Conservation (phyloP, 1,140 invertebrate genomes). For the Lerema accius region DNA sequence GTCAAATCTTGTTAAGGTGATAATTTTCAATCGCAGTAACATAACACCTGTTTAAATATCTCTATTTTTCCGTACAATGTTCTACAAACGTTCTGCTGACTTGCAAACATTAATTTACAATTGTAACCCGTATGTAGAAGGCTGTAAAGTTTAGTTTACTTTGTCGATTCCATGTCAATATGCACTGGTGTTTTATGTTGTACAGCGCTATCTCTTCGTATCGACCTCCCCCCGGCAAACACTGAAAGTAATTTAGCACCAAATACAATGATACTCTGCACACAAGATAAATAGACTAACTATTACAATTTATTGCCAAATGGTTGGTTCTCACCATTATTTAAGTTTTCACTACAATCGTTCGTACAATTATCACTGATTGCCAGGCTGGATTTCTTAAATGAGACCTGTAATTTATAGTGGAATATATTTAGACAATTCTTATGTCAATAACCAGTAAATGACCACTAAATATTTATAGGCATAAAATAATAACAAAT, state of each 20-base stretch:
- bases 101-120: not conserved
- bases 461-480: too few species aligned
- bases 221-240: constrained; percentile 41
- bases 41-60: constrained; percentile 56
- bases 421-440: too few species aligned
- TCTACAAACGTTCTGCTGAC: not conserved
- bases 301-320: constrained; percentile 55
- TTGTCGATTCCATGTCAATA: not conserved
- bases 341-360: constrained; percentile 13
- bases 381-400: too few species aligned
- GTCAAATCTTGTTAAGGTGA: constrained; percentile 23
- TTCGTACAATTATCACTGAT: too few species aligned
- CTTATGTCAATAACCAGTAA: too few species aligned
- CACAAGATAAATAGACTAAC: constrained; percentile 43
- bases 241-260: constrained; percentile 51
- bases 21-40: constrained; percentile 25
- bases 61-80: constrained; percentile 7
- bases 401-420: too few species aligned
- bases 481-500: too few species aligned
- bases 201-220: constrained; percentile 46
- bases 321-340: constrained; percentile 46
- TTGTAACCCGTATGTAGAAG: not conserved
- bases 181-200: constrained; percentile 1
- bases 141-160: not conserved
- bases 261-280: constrained; percentile 43